Conservation (phyloP, 1,140 invertebrate species). For the Hyles vespertilio region DNA sequence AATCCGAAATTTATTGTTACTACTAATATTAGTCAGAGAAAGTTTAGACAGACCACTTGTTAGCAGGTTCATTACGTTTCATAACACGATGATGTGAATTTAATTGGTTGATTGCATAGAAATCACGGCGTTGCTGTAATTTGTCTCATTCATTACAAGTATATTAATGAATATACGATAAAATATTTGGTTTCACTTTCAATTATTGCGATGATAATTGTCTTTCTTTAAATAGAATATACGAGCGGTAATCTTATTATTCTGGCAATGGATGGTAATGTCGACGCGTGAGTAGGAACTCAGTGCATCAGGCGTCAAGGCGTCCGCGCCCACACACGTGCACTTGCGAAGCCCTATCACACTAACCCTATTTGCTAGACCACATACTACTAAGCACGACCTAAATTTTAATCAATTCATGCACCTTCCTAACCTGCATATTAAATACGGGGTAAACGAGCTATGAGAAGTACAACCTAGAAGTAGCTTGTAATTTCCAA, state of each 20-base stretch:
- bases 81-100: constrained; percentile 24
- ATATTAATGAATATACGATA: too few species aligned
- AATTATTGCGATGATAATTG: constrained; percentile 1
- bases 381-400: constrained; percentile 22
- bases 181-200: constrained; percentile 1
- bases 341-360: constrained; percentile 40
- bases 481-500: too few species aligned
- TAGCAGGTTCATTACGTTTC: constrained; percentile 13
- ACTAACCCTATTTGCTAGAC: constrained; percentile 46
- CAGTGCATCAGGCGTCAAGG: constrained; percentile 26
- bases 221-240: constrained; percentile 5
- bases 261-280: constrained; percentile 14
- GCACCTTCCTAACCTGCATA: neutral
- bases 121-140: constrained; percentile 20
- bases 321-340: constrained; percentile 30
- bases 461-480: too few species aligned
- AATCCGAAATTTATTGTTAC: neutral
- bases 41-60: constrained; percentile 20
- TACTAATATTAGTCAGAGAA: constrained; percentile 28
- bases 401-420: constrained; percentile 33
- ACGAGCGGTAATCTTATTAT: constrained; percentile 13
- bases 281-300: constrained; percentile 39
- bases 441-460: neutral
- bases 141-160: constrained; percentile 4
- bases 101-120: constrained; percentile 32